Evolutionary conservation across 2,113 vertebrate genomes (phyloP), one percentile per base, ranked within the genome.

Genomic region (Callipepla squamata): DNA sequence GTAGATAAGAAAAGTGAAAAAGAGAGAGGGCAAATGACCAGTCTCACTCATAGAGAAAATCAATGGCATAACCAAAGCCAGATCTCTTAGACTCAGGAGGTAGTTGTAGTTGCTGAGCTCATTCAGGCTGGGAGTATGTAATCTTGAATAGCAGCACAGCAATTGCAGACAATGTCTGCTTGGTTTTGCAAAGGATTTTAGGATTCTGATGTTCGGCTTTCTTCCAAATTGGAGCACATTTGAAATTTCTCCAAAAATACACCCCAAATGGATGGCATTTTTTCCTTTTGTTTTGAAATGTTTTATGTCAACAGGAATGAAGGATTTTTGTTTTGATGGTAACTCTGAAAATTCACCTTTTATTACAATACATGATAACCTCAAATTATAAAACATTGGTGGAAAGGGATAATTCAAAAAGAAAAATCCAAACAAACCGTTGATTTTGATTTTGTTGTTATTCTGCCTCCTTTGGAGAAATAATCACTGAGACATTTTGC

Each of bases 231-330:
- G 32, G n/a, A 79, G 73, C 7, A 50, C 1, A 30, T 57, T 32
- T 88, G 38, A 70, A 83, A 75, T 3, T 50, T 81, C 5, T 81
- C 44, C 15, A 68, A 69, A 32, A 5, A 26, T 6, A 59, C 30
- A 6, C 30, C 55, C 18, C 18, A 32, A 57, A n/a, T 19, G 18
- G 32, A 58, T 58, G 40, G 61, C 32, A 32, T 22, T 6, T 30
- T 68, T 92, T 68, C 17, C 19, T 80, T 87, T 30, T 85, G 11
- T 82, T 95, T 87, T 85, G 78, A 94, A 89, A 85, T 89, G 58
- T 80, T 87, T 95, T 15, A 11, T 74, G 59, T 70, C 40, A 85
- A 69, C 40, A 79, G 30, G 87, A 76, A 20, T 58, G 18, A 58
- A 85, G 7, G 0, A 0, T 0, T 36, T 85, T 90, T 90, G 4